These are phyloP conservation scores for Parelbella ahira DNA, from an alignment of 2,888 invertebrate genomes.

Conservation along the genomic window DNA sequence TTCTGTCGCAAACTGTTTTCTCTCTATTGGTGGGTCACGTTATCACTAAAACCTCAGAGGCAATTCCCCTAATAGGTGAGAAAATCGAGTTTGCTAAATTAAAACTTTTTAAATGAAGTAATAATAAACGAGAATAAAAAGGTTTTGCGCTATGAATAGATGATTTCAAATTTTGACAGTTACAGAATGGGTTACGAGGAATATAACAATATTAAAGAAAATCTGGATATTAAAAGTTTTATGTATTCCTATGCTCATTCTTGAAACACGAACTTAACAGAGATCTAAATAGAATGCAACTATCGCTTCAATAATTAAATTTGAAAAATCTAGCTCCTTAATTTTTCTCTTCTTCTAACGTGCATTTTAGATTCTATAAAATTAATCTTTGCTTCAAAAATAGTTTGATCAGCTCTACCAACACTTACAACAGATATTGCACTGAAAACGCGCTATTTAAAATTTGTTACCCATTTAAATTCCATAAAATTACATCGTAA, in stretches of 20 bases:
- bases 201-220: constrained; percentile 45
- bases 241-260: constrained; percentile 65
- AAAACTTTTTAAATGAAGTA: constrained; percentile 36
- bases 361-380: constrained; percentile 54
- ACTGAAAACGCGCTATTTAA: constrained; percentile 50
- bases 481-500: too few species aligned
- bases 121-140: constrained; percentile 40
- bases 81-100: constrained; percentile 49
- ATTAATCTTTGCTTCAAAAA: constrained; percentile 36
- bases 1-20: constrained; percentile 99
- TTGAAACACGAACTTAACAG: constrained; percentile 52
- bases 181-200: constrained; percentile 54
- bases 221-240: constrained; percentile 33
- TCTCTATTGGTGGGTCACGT: constrained; percentile 99
- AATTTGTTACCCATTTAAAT: constrained; percentile 20
- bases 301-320: constrained; percentile 61
- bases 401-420: constrained; percentile 40
- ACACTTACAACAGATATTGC: constrained; percentile 64
- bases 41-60: constrained; percentile 99
- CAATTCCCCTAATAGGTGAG: constrained; percentile 98
- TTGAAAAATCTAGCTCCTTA: constrained; percentile 47
- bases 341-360: constrained; percentile 52
- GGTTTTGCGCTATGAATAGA: constrained; percentile 40
- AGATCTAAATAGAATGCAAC: constrained; percentile 59
- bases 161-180: constrained; percentile 39